Evolutionary conservation across 35 echinoderm and acorn worm species (phyloP), one percentile per base, ranked within the genome.

Genomic region (Anneissia japonica): DNA sequence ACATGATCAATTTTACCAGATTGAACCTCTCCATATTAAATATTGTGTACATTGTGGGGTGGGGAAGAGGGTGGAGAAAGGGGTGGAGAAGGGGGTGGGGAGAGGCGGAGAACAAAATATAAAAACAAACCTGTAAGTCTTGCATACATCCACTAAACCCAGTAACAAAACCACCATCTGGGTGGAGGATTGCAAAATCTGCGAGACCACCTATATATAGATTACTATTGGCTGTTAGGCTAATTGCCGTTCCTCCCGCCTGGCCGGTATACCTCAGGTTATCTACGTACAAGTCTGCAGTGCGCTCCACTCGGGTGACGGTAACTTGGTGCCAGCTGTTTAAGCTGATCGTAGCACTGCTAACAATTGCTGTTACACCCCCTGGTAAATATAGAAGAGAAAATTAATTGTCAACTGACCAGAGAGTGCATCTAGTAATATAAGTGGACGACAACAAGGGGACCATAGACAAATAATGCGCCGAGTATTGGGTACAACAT

Each of bases 81-180:
- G 11, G 26, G 26, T 13, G 26, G 11, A 56, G 11, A 56, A 56
- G 11, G 11, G n/a, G n/a, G n/a, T n/a, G n/a, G n/a, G n/a, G n/a
- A n/a, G n/a, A n/a, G n/a, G n/a, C n/a, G n/a, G n/a, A n/a, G n/a
- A n/a, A n/a, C n/a, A n/a, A n/a, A n/a, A n/a, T n/a, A n/a, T 43
- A 5, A 84, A 84, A 33, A 87, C 77, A 87, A 30, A 97, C 95
- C 88, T 93, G 83, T 35, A 97, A 56, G 36, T 91, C 81, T 73
- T 97, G 74, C 4, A 97, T 85, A 56, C 95, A 97, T 21, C 95
- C 95, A 39, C 51, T 29, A 56, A 90, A 93, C 12, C 95, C 95
- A 40, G 46, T 87, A 21, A 83, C 82, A 64, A 91, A 81, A 9
- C 88, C 91, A 0, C 83, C 81, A 78, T 93, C 95, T 29, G 73